Evolutionary conservation across 35 echinoderm and acorn worm species (phyloP), one percentile per base, ranked within the genome.

Genomic region (Apostichopus californicus): DNA sequence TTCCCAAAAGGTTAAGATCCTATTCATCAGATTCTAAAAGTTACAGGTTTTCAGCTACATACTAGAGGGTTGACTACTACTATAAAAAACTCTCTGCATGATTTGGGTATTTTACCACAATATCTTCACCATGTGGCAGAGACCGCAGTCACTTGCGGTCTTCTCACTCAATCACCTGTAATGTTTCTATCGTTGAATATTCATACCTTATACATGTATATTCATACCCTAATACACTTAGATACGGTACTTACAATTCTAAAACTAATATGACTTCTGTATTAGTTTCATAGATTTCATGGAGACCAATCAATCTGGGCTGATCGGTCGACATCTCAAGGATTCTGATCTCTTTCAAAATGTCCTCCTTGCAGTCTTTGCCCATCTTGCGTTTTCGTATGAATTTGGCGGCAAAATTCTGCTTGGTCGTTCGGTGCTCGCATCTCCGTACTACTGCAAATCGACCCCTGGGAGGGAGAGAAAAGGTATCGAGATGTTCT

Each of bases 361-460:
- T 99, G 90, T 96, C 97, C 22, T 92, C 93, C 8, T 87, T 92
- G 64, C 97, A 96, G 73, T 96, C 95, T 57, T 92, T 88, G 0
- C 97, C 97, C 93, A 94, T 96, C 92, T 96, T 96, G 14, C 97
- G 86, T 88, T 99, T 99, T 17, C 89, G 57, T 5, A 99, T 94
- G 82, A 99, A 99, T 73, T 99, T 99, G 87, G 95, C 97, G 14
- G 97, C 97, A 61, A 90, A 99, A 54, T 96, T 65, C 57, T 86
- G 91, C 65, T 86, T 81, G 8, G 93, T 93, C 81, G 92, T 64
- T 81, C 87, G 93, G 81, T 96, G 93, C 77, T 92, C 92, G 75
- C 95, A 99, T 89, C 95, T 94, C 9, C 95, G 86, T 18, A 99
- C 97, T 10, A 99, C 97, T 28, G 97, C 95, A 96, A 99, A 99